A percentile compares a stretch with the other conserved stretches of the same genome.
These are phyloP conservation scores for Spilogale gracilis DNA, from an alignment of 2,113 vertebrate genomes.

Conservation along the genomic window DNA sequence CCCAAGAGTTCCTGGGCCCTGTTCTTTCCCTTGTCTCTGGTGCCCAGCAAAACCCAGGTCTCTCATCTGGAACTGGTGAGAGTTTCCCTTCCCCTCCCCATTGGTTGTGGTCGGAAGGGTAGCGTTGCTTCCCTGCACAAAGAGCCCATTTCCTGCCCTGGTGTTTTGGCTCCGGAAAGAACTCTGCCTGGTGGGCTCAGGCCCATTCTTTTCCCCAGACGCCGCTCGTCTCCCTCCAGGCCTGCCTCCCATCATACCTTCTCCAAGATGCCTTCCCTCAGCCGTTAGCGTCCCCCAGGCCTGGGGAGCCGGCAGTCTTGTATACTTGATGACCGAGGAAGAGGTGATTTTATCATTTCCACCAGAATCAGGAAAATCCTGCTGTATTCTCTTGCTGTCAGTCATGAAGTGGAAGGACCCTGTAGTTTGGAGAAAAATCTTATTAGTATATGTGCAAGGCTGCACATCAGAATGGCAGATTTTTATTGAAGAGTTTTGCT, in stretches of 20 bases:
- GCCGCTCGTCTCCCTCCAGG: not conserved
- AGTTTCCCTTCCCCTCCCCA: too few relatives aligned
- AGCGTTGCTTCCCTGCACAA: not conserved
- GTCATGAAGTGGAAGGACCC: not conserved
- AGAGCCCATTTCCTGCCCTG: not conserved
- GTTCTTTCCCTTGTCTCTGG: too few relatives aligned
- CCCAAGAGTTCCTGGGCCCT: too few relatives aligned
- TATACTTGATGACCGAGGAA: not conserved
- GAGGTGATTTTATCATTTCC: not conserved
- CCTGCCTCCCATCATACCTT: not conserved
- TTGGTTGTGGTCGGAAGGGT: too few relatives aligned
- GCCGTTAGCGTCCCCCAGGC: too few relatives aligned
- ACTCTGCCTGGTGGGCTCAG: not conserved
- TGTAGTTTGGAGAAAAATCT: not conserved
- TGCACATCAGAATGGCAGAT: not conserved
- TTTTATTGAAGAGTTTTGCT: not conserved
- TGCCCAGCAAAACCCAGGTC: too few relatives aligned
- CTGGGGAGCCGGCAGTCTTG: not conserved
- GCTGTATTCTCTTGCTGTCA: not conserved
- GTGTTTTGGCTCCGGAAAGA: not conserved
- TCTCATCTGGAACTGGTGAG: too few relatives aligned
- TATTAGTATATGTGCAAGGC: accelerated
- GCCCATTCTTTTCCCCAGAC: not conserved
- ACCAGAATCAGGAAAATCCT: not conserved
- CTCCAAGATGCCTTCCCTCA: not conserved